phyloP scores from a whole-genome alignment of 2,113 vertebrate genomes.

The Anhinga rufa region DNA sequence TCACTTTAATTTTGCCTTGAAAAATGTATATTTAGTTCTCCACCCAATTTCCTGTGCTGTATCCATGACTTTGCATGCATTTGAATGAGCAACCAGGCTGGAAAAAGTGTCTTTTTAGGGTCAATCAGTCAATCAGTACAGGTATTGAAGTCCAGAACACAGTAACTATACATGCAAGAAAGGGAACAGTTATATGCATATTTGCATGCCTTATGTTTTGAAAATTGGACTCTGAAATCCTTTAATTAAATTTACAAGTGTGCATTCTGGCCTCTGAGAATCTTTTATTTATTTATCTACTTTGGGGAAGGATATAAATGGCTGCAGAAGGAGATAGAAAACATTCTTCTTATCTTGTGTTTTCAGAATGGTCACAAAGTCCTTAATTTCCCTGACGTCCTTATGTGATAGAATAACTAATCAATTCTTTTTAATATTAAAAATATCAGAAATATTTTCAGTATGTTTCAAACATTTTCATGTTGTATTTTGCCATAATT shows the following conservation, averaged over 20 bases:
- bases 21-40: not conserved
- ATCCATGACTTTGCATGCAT: no score
- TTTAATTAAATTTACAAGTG: not conserved
- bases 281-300: not conserved
- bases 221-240: not conserved
- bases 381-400: not conserved
- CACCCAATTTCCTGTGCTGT: not conserved
- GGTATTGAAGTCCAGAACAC: not conserved
- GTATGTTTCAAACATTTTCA: not conserved
- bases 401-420: not conserved
- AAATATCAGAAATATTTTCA: not conserved
- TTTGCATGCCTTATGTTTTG: not conserved
- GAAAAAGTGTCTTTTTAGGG: not conserved
- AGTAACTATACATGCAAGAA: not conserved
- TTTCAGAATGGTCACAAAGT: not conserved
- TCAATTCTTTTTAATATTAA: not conserved
- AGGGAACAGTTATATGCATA: not conserved
- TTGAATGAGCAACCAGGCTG: not conserved
- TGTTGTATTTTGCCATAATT: not conserved
- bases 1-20: not conserved
- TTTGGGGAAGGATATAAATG: not conserved
- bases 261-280: not conserved
- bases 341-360: not conserved
- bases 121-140: not conserved
- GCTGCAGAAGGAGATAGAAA: not conserved